Percentiles rank a stretch among this genome's conserved stretches.
Evolutionary conservation across 2,113 vertebrate species (phyloP).

Genomic region (Paracanthobrama guichenoti): DNA sequence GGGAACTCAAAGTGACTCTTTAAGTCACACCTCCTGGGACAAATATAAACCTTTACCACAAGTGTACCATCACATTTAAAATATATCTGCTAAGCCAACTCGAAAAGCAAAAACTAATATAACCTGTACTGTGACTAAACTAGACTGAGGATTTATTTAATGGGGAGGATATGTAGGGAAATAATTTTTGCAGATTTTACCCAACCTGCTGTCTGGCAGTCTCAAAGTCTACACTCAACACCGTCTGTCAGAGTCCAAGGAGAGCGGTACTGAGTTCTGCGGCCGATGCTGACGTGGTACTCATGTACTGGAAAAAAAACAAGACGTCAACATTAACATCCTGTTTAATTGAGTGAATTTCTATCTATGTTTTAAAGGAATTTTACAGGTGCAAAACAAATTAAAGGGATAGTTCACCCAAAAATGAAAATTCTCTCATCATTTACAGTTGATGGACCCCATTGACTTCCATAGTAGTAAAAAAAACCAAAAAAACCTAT

Average conservation of each 20-base stretch:
- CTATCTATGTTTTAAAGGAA: not conserved
- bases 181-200: conserved; percentile 4
- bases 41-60: not conserved
- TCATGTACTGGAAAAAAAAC: not conserved
- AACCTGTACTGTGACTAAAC: conserved; percentile 6
- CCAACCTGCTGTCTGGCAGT: conserved; percentile 3
- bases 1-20: not conserved
- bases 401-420: too few relatives aligned
- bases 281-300: not conserved
- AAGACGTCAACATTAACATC: not conserved
- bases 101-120: conserved; percentile 59
- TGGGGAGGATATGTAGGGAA: not conserved
- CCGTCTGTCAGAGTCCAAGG: not conserved
- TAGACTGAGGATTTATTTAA: not conserved
- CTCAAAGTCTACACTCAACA: conserved; percentile 24
- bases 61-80: not conserved
- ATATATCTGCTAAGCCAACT: conserved; percentile 17
- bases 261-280: not conserved
- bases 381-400: not conserved
- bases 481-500: too few relatives aligned
- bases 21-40: not conserved
- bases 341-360: not conserved
- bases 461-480: too few relatives aligned
- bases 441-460: too few relatives aligned
- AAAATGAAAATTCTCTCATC: too few relatives aligned